Evolutionary conservation across 2,888 invertebrate species (phyloP).

Genomic region (Salticus scenicus): DNA sequence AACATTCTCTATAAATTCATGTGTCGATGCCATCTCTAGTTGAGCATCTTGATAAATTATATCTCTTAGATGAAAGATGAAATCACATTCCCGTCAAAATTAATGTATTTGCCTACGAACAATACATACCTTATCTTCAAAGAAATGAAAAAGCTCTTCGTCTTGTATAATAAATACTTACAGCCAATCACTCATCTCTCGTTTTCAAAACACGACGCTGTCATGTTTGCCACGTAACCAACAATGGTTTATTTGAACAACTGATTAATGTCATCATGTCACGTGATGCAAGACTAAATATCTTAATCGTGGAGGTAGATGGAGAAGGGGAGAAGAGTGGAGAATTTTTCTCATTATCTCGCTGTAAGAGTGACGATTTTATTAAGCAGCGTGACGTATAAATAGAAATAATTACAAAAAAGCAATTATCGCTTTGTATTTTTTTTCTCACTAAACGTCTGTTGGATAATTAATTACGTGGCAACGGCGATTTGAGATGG

Average conservation of each 20-base stretch:
- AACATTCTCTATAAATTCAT: too few relatives aligned
- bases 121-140: too few relatives aligned
- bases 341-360: neutral
- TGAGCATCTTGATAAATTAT: too few relatives aligned
- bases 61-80: too few relatives aligned
- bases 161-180: too few relatives aligned
- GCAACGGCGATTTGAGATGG: neutral
- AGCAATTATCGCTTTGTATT: neutral
- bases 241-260: neutral
- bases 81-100: too few relatives aligned
- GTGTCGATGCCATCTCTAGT: too few relatives aligned
- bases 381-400: neutral
- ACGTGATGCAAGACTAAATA: neutral
- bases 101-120: too few relatives aligned
- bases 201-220: neutral
- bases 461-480: neutral
- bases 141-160: too few relatives aligned
- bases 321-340: neutral
- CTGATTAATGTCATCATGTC: conserved; percentile 1
- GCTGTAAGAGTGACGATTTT: neutral
- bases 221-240: neutral
- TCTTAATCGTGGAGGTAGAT: neutral
- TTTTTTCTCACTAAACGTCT: too few relatives aligned
- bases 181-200: too few relatives aligned
- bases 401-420: neutral